A percentile compares a stretch with the other conserved stretches of the same genome.
phyloP scores from a whole-genome alignment of 2,113 vertebrate species.

The Neotoma lepida region DNA sequence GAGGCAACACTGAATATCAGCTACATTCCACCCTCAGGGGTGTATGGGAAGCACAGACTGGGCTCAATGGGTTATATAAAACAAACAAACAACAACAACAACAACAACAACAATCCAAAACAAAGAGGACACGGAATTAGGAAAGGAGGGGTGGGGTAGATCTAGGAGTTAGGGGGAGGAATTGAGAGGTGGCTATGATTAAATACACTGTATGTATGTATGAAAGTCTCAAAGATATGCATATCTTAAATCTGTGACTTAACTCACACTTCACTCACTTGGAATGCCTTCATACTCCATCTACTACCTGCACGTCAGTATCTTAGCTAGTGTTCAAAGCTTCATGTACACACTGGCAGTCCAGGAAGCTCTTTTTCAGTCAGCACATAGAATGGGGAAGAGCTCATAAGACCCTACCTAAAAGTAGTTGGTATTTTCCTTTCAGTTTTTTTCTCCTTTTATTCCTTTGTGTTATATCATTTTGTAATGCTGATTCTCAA shows the following conservation, averaged over 20 bases:
- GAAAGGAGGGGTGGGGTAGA: no score
- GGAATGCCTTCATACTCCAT: background rate
- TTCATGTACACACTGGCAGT: background rate
- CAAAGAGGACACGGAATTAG: background rate
- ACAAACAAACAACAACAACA: no score
- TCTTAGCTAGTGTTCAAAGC: background rate
- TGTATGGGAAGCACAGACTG: background rate
- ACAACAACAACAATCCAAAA: background rate
- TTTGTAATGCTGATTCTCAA: background rate
- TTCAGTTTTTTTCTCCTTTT: background rate
- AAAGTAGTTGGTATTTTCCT: background rate
- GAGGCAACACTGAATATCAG: background rate
- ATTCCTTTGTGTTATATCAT: background rate
- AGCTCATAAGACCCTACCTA: background rate
- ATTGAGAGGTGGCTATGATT: background rate
- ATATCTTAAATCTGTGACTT: background rate
- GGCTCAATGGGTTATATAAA: background rate
- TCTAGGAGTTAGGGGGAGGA: background rate
- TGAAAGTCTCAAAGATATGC: background rate
- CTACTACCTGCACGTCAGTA: background rate
- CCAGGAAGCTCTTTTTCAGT: background rate
- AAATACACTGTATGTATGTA: background rate
- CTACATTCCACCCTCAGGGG: background rate
- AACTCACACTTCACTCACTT: background rate
- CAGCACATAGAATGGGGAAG: background rate